Conservation (phyloP, 2,888 invertebrate genomes). For the Apamea monoglypha region DNA sequence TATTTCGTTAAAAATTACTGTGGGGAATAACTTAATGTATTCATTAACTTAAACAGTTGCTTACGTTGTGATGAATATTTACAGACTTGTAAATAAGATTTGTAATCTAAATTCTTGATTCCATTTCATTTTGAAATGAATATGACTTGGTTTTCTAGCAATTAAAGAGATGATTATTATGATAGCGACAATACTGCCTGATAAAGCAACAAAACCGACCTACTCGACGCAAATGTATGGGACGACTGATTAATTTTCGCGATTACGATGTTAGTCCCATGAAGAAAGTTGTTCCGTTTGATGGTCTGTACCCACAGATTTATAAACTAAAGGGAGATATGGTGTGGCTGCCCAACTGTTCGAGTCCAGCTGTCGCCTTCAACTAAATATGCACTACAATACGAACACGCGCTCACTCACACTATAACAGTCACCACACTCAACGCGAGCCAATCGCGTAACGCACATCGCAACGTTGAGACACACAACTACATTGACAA, state of each 20-base stretch:
- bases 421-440: no score
- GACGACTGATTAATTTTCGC: neutral
- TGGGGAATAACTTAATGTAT: conserved; percentile 8
- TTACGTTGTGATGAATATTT: conserved; percentile 34
- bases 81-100: neutral
- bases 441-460: no score
- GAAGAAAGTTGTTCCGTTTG: neutral
- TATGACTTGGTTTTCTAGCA: neutral
- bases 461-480: no score
- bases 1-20: neutral
- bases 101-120: conserved; percentile 1
- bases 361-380: no score
- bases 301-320: neutral
- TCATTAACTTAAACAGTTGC: conserved; percentile 5
- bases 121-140: neutral
- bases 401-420: no score
- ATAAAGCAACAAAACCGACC: neutral
- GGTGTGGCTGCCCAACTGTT: no score
- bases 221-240: neutral
- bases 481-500: no score
- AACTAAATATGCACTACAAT: no score
- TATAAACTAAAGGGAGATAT: no score
- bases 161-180: neutral
- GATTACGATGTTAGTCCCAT: neutral
- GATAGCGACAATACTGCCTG: neutral